phyloP scores from a whole-genome alignment of 2,797 vertebrate species.

The Masticophis lateralis region DNA sequence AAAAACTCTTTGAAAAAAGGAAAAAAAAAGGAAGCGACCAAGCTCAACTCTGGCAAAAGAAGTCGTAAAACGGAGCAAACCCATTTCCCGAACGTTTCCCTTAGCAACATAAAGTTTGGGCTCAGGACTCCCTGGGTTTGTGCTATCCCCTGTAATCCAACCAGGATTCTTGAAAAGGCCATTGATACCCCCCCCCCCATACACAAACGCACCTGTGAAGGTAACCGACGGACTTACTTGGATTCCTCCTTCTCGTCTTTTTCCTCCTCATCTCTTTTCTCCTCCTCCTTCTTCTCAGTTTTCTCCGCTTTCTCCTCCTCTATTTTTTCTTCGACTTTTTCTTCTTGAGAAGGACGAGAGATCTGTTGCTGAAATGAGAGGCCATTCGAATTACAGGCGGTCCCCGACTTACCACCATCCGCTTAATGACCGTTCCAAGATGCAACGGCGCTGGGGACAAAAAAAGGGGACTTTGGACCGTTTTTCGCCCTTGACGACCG shows the following conservation, averaged over 20 bases:
- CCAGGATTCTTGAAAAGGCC: not conserved
- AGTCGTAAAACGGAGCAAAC: too few relatives aligned
- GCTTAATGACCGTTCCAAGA: not conserved
- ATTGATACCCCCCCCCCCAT: not conserved
- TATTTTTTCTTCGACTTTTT: conserved; percentile 93
- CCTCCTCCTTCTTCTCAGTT: conserved; percentile 96
- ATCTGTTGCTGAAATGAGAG: conserved; percentile 83
- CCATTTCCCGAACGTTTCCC: too few relatives aligned
- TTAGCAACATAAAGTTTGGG: too few relatives aligned
- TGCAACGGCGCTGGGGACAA: not conserved
- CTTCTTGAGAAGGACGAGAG: conserved; percentile 95
- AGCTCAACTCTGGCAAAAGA: too few relatives aligned
- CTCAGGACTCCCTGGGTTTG: too few relatives aligned
- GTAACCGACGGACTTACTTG: conserved; percentile 77
- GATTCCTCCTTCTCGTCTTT: conserved; percentile 98
- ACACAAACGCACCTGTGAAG: too few relatives aligned
- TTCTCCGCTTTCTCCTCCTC: conserved; percentile 96
- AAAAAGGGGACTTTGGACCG: accelerated
- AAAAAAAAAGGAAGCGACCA: too few relatives aligned
- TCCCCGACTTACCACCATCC: not conserved
- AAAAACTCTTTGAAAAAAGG: too few relatives aligned
- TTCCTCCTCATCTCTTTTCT: conserved; percentile 98
- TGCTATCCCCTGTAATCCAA: not conserved
- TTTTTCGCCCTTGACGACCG: not conserved
- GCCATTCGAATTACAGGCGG: conserved; percentile 21